phyloP scores from a whole-genome alignment of 2,888 invertebrate genomes.

The Meganola albula region DNA sequence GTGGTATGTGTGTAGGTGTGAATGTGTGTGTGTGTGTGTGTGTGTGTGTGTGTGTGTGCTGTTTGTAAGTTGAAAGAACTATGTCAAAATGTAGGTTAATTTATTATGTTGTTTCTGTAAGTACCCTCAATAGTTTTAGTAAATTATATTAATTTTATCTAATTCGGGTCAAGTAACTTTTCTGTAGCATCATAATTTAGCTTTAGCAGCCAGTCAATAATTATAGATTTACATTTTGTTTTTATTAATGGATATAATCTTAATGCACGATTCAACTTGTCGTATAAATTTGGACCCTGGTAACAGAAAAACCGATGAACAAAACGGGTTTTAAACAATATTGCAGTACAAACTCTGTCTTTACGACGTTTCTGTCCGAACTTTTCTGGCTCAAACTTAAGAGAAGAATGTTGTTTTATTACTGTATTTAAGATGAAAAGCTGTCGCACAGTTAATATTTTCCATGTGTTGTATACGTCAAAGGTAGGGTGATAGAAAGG shows the following conservation, averaged over 20 bases:
- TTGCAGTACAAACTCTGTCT: conserved; percentile 4
- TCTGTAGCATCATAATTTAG: background rate
- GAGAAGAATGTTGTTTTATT: background rate
- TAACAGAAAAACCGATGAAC: conserved; percentile 4
- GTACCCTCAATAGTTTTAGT: too few species aligned
- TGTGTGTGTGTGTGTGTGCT: too few species aligned
- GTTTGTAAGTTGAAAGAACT: too few species aligned
- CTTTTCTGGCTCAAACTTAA: background rate
- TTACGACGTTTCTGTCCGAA: background rate
- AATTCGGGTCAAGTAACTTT: too few species aligned
- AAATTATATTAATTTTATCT: too few species aligned
- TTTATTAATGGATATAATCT: conserved; percentile 1
- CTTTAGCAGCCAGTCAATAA: conserved; percentile 1
- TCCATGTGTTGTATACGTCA: background rate
- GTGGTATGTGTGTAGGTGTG: too few species aligned
- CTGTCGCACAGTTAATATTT: background rate
- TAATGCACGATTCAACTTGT: conserved; percentile 1
- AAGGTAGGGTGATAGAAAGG: conserved; percentile 4
- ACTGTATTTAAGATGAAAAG: background rate
- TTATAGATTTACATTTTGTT: conserved; percentile 1
- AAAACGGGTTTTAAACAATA: conserved; percentile 1
- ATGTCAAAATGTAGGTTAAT: too few species aligned
- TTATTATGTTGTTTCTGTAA: too few species aligned
- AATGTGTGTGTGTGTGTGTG: too few species aligned
- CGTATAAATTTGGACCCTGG: conserved; percentile 3